A percentile compares a stretch with the other conserved stretches of the same genome.
These are phyloP conservation scores for Bubalus kerabau DNA, from an alignment of 2,113 vertebrate species.

Conservation along the genomic window DNA sequence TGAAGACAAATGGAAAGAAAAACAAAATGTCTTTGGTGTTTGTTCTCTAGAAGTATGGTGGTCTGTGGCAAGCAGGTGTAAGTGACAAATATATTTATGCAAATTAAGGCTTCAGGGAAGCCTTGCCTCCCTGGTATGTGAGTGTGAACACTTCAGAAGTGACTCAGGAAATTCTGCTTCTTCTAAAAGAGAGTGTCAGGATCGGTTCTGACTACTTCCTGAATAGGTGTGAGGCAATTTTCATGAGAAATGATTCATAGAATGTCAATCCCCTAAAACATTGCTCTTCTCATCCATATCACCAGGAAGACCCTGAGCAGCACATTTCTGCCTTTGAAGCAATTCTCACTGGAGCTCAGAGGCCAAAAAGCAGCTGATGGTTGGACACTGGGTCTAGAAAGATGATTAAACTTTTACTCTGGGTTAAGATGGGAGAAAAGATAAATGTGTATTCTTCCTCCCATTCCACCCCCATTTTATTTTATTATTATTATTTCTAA, in stretches of 20 bases:
- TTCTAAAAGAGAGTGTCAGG: background rate
- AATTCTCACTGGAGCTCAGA: background rate
- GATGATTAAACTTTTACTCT: background rate
- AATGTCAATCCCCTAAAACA: background rate
- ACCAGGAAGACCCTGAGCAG: background rate
- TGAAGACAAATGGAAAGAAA: background rate
- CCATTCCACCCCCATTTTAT: background rate
- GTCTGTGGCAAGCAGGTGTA: background rate
- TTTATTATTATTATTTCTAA: background rate
- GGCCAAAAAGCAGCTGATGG: background rate
- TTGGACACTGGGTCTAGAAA: background rate
- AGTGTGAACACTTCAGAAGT: background rate
- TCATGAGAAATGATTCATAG: background rate
- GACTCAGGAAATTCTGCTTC: background rate
- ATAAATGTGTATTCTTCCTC: background rate
- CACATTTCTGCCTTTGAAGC: background rate
- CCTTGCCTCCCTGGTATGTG: background rate
- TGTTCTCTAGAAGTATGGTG: background rate
- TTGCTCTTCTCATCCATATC: background rate
- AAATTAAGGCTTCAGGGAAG: background rate
- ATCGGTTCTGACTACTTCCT: background rate
- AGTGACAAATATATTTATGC: background rate
- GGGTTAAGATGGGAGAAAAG: background rate
- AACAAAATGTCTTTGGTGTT: background rate
- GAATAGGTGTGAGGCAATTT: background rate